These are phyloP conservation scores for Natator depressus DNA, from an alignment of 2,113 vertebrate species.

Conservation along the genomic window DNA sequence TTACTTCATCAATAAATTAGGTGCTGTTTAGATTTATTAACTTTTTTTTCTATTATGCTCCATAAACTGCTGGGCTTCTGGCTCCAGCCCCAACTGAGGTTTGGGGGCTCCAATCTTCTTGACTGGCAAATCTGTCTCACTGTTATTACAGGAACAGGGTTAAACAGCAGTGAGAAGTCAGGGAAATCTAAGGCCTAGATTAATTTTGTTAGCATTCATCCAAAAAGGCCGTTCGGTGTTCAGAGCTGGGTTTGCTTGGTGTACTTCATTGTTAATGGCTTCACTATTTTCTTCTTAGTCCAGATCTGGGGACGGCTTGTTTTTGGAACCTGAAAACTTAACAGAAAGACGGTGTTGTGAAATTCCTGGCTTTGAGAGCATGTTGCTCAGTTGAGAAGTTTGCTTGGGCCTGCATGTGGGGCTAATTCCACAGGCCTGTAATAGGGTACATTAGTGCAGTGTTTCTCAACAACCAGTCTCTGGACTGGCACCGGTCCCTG, in stretches of 20 bases:
- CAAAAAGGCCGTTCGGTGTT: accelerated
- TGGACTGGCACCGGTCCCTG: background rate
- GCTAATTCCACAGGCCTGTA: background rate
- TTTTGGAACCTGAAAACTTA: background rate
- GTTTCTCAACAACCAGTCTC: background rate
- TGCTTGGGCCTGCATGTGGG: background rate
- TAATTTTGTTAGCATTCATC: background rate
- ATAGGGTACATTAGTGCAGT: background rate
- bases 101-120: background rate
- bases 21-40: slow-evolving; percentile 62
- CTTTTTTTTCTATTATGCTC: slow-evolving; percentile 55
- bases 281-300: background rate
- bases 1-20: slow-evolving; percentile 72
- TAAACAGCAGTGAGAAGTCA: background rate
- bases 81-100: accelerated
- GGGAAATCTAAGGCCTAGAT: background rate
- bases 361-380: background rate
- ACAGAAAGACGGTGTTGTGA: background rate
- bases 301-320: background rate
- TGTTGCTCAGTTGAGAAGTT: background rate
- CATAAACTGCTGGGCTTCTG: background rate
- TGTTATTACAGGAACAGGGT: background rate
- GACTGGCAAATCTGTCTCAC: background rate
- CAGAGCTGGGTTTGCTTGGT: background rate
- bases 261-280: accelerated